phyloP scores from a whole-genome alignment of 1,140 invertebrate species.

The Drosophila santomea region DNA sequence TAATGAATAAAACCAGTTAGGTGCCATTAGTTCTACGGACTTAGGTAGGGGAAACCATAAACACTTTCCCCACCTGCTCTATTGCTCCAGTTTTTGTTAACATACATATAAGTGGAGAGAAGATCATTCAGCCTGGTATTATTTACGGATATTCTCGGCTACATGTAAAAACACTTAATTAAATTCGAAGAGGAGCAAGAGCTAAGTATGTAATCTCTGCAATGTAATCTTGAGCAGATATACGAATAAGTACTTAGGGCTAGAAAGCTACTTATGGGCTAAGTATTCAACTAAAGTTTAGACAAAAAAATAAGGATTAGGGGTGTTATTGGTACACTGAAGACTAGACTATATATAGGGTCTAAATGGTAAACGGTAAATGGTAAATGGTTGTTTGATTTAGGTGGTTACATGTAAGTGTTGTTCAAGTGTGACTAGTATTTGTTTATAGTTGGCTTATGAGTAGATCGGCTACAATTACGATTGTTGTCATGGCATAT shows the following conservation, averaged over 20 bases:
- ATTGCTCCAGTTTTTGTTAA: constrained; percentile 4
- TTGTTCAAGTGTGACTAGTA: constrained; percentile 70
- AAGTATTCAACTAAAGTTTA: constrained; percentile 47
- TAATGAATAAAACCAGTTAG: constrained; percentile 49
- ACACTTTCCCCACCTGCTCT: constrained; percentile 5
- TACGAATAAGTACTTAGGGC: constrained; percentile 28
- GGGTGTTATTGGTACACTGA: constrained; percentile 58
- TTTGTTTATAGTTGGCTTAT: constrained; percentile 75
- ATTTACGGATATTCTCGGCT: constrained; percentile 43
- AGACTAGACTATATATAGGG: constrained; percentile 73
- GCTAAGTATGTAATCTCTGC: constrained; percentile 8
- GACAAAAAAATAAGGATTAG: constrained; percentile 30
- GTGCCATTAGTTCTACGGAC: constrained; percentile 53
- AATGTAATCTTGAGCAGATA: constrained; percentile 5
- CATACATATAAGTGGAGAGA: not conserved
- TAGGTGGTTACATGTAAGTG: constrained; percentile 59
- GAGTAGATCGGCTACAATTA: constrained; percentile 55
- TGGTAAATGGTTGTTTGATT: not conserved
- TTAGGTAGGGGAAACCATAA: constrained; percentile 4
- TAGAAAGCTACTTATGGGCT: constrained; percentile 44
- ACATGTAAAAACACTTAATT: constrained; percentile 50
- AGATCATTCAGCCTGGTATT: constrained; percentile 6
- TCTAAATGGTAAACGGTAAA: not conserved
- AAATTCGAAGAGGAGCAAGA: constrained; percentile 16
- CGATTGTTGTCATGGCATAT: constrained; percentile 54